These are phyloP conservation scores for Phycodurus eques DNA, from an alignment of 2,113 vertebrate genomes.

Conservation along the genomic window DNA sequence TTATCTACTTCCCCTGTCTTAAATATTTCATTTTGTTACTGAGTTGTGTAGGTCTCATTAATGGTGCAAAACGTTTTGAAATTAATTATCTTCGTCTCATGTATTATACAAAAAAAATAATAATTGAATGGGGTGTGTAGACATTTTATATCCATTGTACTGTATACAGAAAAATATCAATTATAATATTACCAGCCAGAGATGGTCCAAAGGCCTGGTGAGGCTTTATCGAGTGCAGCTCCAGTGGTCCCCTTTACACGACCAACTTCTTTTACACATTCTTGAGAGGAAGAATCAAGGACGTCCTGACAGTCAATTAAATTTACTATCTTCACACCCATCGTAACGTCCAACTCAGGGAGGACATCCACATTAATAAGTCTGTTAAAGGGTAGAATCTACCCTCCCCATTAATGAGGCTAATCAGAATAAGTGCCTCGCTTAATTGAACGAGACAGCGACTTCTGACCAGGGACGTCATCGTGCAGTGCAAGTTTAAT, in stretches of 20 bases:
- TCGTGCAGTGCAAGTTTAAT: constrained; percentile 63
- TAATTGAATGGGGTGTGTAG: too few relatives aligned
- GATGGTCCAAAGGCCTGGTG: too few relatives aligned
- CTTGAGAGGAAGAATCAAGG: constrained; percentile 47
- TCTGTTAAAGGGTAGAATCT: constrained; percentile 49
- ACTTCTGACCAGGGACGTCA: constrained; percentile 66
- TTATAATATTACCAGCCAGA: too few relatives aligned
- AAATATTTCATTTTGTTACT: too few relatives aligned
- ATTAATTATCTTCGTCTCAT: too few relatives aligned
- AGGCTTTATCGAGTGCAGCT: constrained; percentile 6
- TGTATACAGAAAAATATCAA: too few relatives aligned
- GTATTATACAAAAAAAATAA: too few relatives aligned
- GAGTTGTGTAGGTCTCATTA: too few relatives aligned
- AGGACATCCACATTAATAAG: constrained; percentile 63
- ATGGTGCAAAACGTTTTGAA: too few relatives aligned
- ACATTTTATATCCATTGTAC: too few relatives aligned
- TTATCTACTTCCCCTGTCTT: too few relatives aligned
- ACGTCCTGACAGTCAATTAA: constrained; percentile 49
- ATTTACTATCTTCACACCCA: constrained; percentile 47
- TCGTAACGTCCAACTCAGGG: constrained; percentile 25
- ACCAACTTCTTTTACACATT: not conserved
- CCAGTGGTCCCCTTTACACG: not conserved
- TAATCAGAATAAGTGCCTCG: constrained; percentile 40
- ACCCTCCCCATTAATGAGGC: constrained; percentile 42
- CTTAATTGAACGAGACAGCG: constrained; percentile 73